Evolutionary conservation across 2,113 vertebrate species (phyloP).

Genomic region (Hiodon alosoides): DNA sequence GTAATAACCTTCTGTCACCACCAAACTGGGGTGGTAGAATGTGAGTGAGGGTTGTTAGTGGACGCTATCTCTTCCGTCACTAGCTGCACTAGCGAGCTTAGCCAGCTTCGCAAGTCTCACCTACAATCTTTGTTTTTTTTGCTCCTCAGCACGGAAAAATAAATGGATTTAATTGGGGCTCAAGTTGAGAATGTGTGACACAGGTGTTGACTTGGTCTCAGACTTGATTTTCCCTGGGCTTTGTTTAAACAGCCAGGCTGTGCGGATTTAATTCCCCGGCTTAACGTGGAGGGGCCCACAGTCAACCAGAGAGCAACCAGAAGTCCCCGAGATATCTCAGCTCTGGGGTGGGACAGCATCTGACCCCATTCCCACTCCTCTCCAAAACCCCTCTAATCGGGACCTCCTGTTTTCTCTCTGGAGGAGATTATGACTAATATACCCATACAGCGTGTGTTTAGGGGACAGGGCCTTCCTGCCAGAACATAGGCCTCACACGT

Average conservation of each 20-base stretch:
- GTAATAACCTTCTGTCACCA: too few relatives aligned
- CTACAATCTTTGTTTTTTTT: slow-evolving; percentile 34
- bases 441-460: too few relatives aligned
- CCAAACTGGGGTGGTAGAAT: too few relatives aligned
- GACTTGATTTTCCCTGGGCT: slow-evolving; percentile 44
- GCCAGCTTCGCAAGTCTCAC: background rate
- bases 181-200: slow-evolving; percentile 42
- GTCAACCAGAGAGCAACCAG: background rate
- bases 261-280: slow-evolving; percentile 10
- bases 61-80: too few relatives aligned
- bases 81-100: too few relatives aligned
- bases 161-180: slow-evolving; percentile 37
- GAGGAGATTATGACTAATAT: too few relatives aligned
- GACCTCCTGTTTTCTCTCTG: too few relatives aligned
- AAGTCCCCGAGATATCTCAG: background rate
- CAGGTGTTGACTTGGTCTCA: slow-evolving; percentile 44
- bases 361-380: background rate
- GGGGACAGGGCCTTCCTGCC: too few relatives aligned
- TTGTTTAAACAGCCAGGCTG: slow-evolving; percentile 34
- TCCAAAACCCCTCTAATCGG: background rate
- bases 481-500: too few relatives aligned
- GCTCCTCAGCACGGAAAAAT: slow-evolving; percentile 33
- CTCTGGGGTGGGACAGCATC: slow-evolving; percentile 3
- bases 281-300: slow-evolving; percentile 16
- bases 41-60: too few relatives aligned